Percentiles rank a stretch among this genome's conserved stretches.
Evolutionary conservation across 1,140 invertebrate species (phyloP).

Genomic region (Heliothis subflexa): DNA sequence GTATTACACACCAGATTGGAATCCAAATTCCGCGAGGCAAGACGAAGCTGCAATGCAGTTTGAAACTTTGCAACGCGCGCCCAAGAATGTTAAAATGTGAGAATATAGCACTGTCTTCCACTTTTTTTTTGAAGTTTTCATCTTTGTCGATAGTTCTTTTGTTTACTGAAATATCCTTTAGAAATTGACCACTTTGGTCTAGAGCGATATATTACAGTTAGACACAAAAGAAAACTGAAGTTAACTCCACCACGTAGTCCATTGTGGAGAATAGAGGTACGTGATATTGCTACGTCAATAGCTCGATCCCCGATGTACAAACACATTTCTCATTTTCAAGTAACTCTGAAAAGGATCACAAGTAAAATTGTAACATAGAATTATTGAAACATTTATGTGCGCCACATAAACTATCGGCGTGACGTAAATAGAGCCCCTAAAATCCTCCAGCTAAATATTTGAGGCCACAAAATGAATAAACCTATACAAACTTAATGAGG

Average conservation of each 20-base stretch:
- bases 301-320: not conserved
- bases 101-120: not conserved
- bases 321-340: conserved; percentile 17
- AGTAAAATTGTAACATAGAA: not conserved
- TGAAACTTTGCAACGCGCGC: not conserved
- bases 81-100: not conserved
- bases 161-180: not conserved
- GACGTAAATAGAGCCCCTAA: conserved; percentile 18
- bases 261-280: not conserved
- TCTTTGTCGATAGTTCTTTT: not conserved
- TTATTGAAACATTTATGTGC: not conserved
- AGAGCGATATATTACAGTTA: conserved; percentile 15
- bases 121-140: not conserved
- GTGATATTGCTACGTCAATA: conserved; percentile 17
- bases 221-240: conserved; percentile 21
- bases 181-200: not conserved
- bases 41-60: conserved; percentile 18
- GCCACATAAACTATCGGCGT: conserved; percentile 1
- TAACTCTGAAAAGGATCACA: not conserved
- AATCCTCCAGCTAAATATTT: conserved; percentile 9
- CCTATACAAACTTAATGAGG: conserved; percentile 25
- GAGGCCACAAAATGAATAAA: conserved; percentile 8
- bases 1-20: conserved; percentile 8
- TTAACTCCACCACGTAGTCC: conserved; percentile 31
- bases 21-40: conserved; percentile 5